A percentile compares a stretch with the other conserved stretches of the same genome.
phyloP scores from a whole-genome alignment of 2,113 vertebrate genomes.

The Pseudorasbora parva region DNA sequence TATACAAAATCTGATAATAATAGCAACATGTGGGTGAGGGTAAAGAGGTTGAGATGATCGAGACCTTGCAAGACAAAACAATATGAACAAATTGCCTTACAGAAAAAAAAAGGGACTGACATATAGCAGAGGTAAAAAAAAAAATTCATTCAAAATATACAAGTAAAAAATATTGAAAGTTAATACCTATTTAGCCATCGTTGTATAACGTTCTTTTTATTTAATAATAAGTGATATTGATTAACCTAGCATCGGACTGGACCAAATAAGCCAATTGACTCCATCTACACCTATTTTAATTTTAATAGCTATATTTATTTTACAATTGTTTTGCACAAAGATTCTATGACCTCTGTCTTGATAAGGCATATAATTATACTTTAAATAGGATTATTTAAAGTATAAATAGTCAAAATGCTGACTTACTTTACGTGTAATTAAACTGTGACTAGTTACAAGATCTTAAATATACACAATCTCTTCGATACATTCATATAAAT shows the following conservation, averaged over 20 bases:
- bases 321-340: neutral
- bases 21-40: slow-evolving; percentile 38
- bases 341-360: neutral
- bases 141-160: neutral
- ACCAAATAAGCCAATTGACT: neutral
- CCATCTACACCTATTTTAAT: neutral
- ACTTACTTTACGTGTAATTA: too few relatives aligned
- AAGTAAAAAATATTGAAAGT: neutral
- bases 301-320: neutral
- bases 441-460: neutral
- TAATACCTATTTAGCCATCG: neutral
- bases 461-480: neutral
- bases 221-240: neutral
- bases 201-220: neutral
- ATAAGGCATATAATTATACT: neutral
- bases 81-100: slow-evolving; percentile 13
- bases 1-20: slow-evolving; percentile 40
- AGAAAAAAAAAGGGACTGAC: neutral
- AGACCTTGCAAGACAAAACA: slow-evolving; percentile 28
- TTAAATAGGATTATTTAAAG: neutral
- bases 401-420: neutral
- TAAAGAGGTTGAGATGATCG: slow-evolving; percentile 1
- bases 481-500: neutral
- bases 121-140: neutral
- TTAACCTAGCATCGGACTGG: neutral